These are phyloP conservation scores for Oreochromis mossambicus DNA, from an alignment of 2,797 vertebrate species.

Conservation along the genomic window DNA sequence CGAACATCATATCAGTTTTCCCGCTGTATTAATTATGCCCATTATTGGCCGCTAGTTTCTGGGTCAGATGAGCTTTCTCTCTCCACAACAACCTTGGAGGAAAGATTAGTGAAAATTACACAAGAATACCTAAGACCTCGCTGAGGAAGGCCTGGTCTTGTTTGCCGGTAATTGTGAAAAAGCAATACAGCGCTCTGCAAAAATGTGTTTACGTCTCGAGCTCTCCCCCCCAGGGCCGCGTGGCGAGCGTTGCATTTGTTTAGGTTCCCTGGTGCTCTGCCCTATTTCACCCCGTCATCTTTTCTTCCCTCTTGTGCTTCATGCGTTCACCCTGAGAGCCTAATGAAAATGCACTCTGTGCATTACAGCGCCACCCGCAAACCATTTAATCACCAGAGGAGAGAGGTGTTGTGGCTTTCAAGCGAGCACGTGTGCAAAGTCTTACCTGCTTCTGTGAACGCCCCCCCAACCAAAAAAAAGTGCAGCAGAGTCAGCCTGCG, in stretches of 20 bases:
- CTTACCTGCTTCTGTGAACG: not conserved
- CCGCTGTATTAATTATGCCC: conserved; percentile 59
- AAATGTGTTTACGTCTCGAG: conserved; percentile 38
- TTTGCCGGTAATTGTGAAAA: conserved; percentile 45
- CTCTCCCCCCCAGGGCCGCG: conserved; percentile 27
- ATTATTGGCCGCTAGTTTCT: conserved; percentile 58
- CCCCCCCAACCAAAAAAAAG: not conserved
- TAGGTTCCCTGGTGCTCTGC: not conserved
- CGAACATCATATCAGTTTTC: conserved; percentile 44
- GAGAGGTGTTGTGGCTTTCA: not conserved
- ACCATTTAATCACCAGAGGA: conserved; percentile 32
- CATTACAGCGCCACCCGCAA: not conserved
- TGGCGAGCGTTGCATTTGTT: conserved; percentile 16
- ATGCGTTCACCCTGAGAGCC: not conserved
- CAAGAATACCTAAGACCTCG: conserved; percentile 16
- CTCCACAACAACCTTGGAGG: conserved; percentile 36
- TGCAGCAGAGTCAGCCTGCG: conserved; percentile 1
- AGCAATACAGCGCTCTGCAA: conserved; percentile 17
- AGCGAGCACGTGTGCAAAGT: not conserved
- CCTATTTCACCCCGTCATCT: not conserved
- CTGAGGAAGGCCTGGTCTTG: not conserved
- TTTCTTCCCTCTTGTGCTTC: not conserved
- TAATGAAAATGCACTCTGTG: not conserved
- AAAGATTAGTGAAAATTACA: conserved; percentile 44
- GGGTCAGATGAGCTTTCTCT: conserved; percentile 45